Conservation (phyloP, 1,140 invertebrate genomes). For the Solen grandis region DNA sequence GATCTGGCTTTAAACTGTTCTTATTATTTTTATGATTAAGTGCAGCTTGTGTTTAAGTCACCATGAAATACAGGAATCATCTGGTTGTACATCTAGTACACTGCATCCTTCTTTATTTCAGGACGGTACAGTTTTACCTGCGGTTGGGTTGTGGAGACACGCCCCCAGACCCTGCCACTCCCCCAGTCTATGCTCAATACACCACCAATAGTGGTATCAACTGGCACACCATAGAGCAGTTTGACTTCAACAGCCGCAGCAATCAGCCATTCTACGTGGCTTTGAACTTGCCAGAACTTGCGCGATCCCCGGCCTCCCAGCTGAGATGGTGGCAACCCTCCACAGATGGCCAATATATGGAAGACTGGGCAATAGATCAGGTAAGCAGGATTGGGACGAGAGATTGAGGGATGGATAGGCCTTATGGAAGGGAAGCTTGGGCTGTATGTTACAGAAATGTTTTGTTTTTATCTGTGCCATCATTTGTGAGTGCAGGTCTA, state of each 20-base stretch:
- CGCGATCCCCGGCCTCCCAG: constrained; percentile 76
- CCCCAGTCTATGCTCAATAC: constrained; percentile 79
- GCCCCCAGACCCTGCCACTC: constrained; percentile 60
- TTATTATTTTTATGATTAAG: too few relatives aligned
- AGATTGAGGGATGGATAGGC: too few relatives aligned
- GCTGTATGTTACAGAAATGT: too few relatives aligned
- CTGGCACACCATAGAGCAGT: constrained; percentile 80
- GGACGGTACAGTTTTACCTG: constrained; percentile 79
- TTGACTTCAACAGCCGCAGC: constrained; percentile 74
- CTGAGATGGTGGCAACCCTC: constrained; percentile 81
- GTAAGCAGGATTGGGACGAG: constrained; percentile 67
- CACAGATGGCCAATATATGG: constrained; percentile 74
- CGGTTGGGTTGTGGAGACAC: constrained; percentile 70
- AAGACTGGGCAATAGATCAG: constrained; percentile 81
- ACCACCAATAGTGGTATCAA: constrained; percentile 79
- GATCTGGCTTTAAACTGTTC: too few relatives aligned
- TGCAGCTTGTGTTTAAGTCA: too few relatives aligned
- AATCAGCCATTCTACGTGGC: constrained; percentile 74
- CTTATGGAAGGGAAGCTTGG: too few relatives aligned
- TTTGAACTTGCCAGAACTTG: constrained; percentile 76
- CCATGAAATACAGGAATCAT: too few relatives aligned
- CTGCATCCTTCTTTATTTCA: too few relatives aligned
- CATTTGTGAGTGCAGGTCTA: too few relatives aligned
- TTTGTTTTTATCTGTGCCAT: too few relatives aligned
- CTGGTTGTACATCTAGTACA: too few relatives aligned